These are phyloP conservation scores for Clarias platycephalus DNA, from an alignment of 2,797 vertebrate genomes.

Conservation along the genomic window DNA sequence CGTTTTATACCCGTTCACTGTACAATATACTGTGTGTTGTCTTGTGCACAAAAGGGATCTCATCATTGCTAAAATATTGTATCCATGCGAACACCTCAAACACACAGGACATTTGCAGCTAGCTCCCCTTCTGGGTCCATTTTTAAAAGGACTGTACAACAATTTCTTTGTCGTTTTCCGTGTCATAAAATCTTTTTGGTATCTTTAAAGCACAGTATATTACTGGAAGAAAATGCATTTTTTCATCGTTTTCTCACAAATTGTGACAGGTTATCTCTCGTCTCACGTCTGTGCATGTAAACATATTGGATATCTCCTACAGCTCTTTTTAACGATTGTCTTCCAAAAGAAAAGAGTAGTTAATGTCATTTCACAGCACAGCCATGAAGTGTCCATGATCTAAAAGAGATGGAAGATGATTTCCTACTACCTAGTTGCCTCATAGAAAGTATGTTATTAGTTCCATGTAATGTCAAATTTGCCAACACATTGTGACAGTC, in stretches of 20 bases:
- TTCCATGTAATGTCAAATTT: conserved; percentile 38
- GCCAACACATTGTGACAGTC: conserved; percentile 43
- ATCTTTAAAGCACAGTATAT: neutral
- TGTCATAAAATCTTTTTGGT: neutral
- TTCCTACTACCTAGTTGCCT: conserved; percentile 33
- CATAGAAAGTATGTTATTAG: conserved; percentile 41
- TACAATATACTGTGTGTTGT: neutral
- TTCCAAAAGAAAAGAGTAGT: neutral
- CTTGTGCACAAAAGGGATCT: neutral
- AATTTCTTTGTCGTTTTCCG: neutral
- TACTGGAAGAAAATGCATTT: neutral
- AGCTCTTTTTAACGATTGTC: neutral
- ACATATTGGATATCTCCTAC: neutral
- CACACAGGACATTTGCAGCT: neutral
- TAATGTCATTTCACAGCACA: neutral
- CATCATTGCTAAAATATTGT: neutral
- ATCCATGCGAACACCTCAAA: neutral
- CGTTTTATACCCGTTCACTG: neutral
- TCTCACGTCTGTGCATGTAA: neutral
- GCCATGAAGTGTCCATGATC: neutral
- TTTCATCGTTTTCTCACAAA: neutral
- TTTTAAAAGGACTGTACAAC: neutral
- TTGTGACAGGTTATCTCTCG: neutral
- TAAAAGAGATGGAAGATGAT: conserved; percentile 21
- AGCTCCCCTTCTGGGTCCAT: neutral